These are phyloP conservation scores for Micromesistius poutassou DNA, from an alignment of 2,797 vertebrate genomes.

Conservation along the genomic window DNA sequence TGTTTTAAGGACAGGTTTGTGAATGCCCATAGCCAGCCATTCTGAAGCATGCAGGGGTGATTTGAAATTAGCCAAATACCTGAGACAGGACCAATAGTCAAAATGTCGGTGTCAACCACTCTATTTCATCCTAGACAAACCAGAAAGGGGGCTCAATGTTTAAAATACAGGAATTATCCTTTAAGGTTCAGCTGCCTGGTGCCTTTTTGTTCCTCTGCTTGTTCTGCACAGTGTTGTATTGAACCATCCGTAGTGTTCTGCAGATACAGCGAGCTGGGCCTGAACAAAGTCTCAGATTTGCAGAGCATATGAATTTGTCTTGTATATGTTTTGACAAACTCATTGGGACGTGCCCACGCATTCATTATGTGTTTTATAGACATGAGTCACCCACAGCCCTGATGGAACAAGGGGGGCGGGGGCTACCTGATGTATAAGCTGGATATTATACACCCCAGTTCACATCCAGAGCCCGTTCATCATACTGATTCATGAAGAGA, in stretches of 20 bases:
- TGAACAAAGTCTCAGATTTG: slow-evolving; percentile 47
- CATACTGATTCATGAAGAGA: not conserved
- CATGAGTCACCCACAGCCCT: slow-evolving; percentile 30
- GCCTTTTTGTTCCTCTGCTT: not conserved
- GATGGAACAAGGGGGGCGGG: slow-evolving; percentile 8
- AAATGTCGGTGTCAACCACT: too few species aligned
- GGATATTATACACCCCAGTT: not conserved
- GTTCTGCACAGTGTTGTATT: slow-evolving; percentile 24
- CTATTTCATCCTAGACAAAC: too few species aligned
- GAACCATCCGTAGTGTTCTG: slow-evolving; percentile 42
- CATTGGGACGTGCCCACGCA: slow-evolving; percentile 35
- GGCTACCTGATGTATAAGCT: not conserved
- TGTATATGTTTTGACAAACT: slow-evolving; percentile 54
- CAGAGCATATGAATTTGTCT: slow-evolving; percentile 53
- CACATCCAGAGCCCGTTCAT: slow-evolving; percentile 3
- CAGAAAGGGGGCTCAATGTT: too few species aligned
- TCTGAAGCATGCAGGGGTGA: too few species aligned
- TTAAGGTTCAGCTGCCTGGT: not conserved
- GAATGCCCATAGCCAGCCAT: too few species aligned
- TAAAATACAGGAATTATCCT: too few species aligned
- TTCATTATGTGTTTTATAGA: slow-evolving; percentile 51
- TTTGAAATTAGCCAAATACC: too few species aligned
- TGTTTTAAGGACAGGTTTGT: too few species aligned
- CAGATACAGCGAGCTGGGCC: slow-evolving; percentile 17
- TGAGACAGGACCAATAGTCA: too few species aligned